Conservation (phyloP, 2,797 vertebrate genomes). For the Xiphorhynchus erythropygius region DNA sequence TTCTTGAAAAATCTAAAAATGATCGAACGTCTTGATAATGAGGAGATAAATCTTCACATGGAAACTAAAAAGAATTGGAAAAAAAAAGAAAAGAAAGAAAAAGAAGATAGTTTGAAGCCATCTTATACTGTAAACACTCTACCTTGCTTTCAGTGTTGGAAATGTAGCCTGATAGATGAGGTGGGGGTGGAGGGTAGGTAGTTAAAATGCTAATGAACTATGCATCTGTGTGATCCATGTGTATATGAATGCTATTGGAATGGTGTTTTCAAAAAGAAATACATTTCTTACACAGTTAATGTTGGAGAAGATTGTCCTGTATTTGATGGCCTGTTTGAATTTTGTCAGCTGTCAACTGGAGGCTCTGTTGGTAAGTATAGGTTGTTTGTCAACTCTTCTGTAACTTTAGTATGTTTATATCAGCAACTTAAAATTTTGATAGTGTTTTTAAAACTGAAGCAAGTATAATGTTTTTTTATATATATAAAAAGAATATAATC, state of each 20-base stretch:
- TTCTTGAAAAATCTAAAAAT: neutral
- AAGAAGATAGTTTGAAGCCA: neutral
- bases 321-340: constrained; percentile 93
- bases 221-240: neutral
- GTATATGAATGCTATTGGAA: neutral
- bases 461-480: neutral
- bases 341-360: constrained; percentile 91
- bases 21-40: fast-evolving
- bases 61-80: neutral
- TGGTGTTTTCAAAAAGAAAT: neutral
- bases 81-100: neutral
- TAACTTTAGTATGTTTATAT: neutral
- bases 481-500: neutral
- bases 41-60: neutral
- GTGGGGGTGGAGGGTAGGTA: fast-evolving
- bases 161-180: neutral
- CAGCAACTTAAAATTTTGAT: neutral
- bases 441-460: neutral
- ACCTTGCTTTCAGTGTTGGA: neutral
- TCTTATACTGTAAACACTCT: neutral
- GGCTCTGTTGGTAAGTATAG: constrained; percentile 87
- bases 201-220: neutral
- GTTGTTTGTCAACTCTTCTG: neutral
- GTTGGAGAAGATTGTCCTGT: constrained; percentile 95
- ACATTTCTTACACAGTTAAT: constrained; percentile 80